Percentiles rank a stretch among this genome's conserved stretches.
These are phyloP conservation scores for Synergus itoensis DNA, from an alignment of 2,888 invertebrate species.

Conservation along the genomic window DNA sequence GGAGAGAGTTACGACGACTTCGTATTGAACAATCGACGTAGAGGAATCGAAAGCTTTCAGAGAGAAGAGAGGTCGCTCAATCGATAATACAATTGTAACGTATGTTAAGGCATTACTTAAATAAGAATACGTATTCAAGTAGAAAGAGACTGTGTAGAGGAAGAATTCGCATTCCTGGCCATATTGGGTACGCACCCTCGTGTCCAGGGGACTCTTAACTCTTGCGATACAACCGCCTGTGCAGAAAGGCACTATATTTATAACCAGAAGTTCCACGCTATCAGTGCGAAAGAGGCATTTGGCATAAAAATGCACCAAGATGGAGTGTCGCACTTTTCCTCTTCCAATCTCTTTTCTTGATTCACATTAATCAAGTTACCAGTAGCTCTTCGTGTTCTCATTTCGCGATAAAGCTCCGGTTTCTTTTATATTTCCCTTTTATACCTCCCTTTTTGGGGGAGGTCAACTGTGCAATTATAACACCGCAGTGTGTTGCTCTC, in stretches of 20 bases:
- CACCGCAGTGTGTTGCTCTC: background rate
- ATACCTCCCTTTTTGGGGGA: too few species aligned
- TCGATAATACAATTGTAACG: constrained; percentile 55
- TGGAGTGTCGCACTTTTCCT: constrained; percentile 2
- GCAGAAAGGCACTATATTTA: constrained; percentile 41
- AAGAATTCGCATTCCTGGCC: constrained; percentile 74
- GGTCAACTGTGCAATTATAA: background rate
- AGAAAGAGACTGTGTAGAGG: constrained; percentile 51
- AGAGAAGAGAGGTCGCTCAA: background rate
- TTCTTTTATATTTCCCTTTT: too few species aligned
- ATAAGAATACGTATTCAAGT: constrained; percentile 56
- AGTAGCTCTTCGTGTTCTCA: too few species aligned
- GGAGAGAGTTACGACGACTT: background rate
- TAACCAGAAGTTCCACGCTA: constrained; percentile 19
- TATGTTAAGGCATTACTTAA: constrained; percentile 54
- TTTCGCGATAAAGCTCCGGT: too few species aligned
- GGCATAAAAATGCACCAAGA: constrained; percentile 11
- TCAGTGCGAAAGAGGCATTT: constrained; percentile 26
- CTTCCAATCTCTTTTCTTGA: background rate
- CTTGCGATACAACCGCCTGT: constrained; percentile 53
- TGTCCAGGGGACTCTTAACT: constrained; percentile 63
- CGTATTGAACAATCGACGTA: constrained; percentile 25
- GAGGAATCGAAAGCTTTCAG: constrained; percentile 7
- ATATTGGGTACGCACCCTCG: constrained; percentile 69
- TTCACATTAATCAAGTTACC: background rate